These are phyloP conservation scores for Noctua janthe DNA, from an alignment of 2,888 invertebrate genomes.

Conservation along the genomic window DNA sequence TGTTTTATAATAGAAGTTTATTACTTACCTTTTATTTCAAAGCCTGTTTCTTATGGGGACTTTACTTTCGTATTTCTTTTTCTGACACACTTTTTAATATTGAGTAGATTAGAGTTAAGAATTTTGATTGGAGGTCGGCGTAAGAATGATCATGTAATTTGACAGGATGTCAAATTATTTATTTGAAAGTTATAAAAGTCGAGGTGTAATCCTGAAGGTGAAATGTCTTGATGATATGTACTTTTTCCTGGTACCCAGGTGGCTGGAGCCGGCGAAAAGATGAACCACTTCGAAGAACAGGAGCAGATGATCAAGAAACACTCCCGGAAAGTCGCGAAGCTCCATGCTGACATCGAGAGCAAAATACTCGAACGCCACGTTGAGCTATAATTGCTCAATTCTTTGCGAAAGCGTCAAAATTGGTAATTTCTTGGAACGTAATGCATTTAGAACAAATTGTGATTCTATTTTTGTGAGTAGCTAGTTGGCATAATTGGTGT, in stretches of 20 bases:
- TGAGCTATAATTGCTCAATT: constrained; percentile 91
- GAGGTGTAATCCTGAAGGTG: background rate
- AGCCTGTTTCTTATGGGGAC: constrained; percentile 15
- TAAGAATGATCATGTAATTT: background rate
- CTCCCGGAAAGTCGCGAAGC: constrained; percentile 95
- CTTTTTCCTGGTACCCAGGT: constrained; percentile 75
- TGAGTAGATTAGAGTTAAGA: background rate
- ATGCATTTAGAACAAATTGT: constrained; percentile 59
- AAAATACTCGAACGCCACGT: constrained; percentile 94
- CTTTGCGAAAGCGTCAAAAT: constrained; percentile 44
- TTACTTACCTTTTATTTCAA: constrained; percentile 61
- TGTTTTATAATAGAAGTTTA: constrained; percentile 2
- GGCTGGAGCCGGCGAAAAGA: constrained; percentile 91
- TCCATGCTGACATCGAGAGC: constrained; percentile 94
- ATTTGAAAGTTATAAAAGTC: background rate
- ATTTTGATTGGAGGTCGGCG: background rate
- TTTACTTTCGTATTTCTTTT: background rate
- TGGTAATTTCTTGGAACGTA: constrained; percentile 23
- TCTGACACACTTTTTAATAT: background rate
- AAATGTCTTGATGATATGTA: constrained; percentile 9
- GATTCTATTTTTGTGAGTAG: constrained; percentile 40
- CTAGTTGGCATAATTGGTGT: constrained; percentile 23
- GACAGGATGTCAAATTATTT: background rate
- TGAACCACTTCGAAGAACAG: constrained; percentile 91
- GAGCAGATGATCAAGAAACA: constrained; percentile 96